A percentile compares a stretch with the other conserved stretches of the same genome.
These are phyloP conservation scores for Diplodus sargus DNA, from an alignment of 2,797 vertebrate genomes.

Conservation along the genomic window DNA sequence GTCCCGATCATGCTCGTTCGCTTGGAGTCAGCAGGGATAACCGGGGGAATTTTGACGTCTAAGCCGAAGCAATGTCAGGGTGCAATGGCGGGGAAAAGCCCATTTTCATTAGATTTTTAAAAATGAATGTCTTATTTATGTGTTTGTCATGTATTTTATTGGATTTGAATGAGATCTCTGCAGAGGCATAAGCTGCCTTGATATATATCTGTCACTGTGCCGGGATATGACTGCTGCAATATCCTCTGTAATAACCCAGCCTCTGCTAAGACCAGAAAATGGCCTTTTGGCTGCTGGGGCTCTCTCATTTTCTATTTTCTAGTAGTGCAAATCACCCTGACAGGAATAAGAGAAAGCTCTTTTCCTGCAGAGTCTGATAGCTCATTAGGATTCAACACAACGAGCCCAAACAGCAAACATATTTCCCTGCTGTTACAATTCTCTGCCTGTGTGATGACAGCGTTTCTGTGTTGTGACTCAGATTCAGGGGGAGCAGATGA, in stretches of 20 bases:
- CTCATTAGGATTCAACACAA: constrained; percentile 82
- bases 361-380: constrained; percentile 75
- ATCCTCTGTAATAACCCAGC: constrained; percentile 76
- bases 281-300: constrained; percentile 69
- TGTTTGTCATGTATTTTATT: constrained; percentile 72
- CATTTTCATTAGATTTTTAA: constrained; percentile 53
- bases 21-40: constrained; percentile 3
- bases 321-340: constrained; percentile 78
- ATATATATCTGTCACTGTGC: constrained; percentile 70
- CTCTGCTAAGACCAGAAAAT: constrained; percentile 74
- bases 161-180: constrained; percentile 69
- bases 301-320: constrained; percentile 76
- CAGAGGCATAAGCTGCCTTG: constrained; percentile 60
- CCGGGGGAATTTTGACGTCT: constrained; percentile 16
- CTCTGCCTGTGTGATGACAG: constrained; percentile 74
- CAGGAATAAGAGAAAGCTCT: constrained; percentile 67
- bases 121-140: constrained; percentile 56
- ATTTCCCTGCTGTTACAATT: constrained; percentile 79
- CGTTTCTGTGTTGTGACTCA: constrained; percentile 72
- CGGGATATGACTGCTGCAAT: constrained; percentile 64
- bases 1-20: constrained; percentile 26
- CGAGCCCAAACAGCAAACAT: constrained; percentile 80
- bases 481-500: constrained; percentile 63
- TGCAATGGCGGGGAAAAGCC: constrained; percentile 15
- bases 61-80: constrained; percentile 16